Percentiles rank a stretch among this genome's conserved stretches.
Evolutionary conservation across 2,797 vertebrate species (phyloP).

Genomic region (Xiphophorus birchmanni): DNA sequence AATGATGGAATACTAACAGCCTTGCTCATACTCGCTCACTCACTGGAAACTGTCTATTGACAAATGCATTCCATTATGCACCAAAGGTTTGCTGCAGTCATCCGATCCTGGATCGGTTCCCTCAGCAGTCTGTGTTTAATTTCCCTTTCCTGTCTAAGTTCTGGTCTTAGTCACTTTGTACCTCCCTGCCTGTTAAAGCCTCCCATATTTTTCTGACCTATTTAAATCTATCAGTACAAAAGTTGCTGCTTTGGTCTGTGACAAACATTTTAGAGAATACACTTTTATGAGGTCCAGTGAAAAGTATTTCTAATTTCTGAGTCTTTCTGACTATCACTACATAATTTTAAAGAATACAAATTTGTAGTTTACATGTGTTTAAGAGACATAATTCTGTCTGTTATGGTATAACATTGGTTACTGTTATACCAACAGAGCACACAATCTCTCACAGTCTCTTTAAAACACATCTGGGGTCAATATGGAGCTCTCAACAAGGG

Average conservation of each 20-base stretch:
- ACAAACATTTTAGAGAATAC: conserved; percentile 44
- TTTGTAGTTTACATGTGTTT: conserved; percentile 13
- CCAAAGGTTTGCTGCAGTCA: conserved; percentile 53
- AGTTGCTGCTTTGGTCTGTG: conserved; percentile 29
- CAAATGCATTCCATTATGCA: conserved; percentile 45
- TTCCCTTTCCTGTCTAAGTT: conserved; percentile 60
- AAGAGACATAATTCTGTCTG: conserved; percentile 8
- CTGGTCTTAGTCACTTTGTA: conserved; percentile 41
- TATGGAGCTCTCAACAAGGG: conserved; percentile 41
- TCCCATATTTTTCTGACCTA: conserved; percentile 53
- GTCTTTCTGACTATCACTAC: conserved; percentile 3
- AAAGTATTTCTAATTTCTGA: conserved; percentile 36
- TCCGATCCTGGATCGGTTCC: conserved; percentile 62
- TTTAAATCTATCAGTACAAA: conserved; percentile 48
- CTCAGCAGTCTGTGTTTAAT: conserved; percentile 63
- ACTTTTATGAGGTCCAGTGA: conserved; percentile 46
- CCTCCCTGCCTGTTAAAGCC: conserved; percentile 40
- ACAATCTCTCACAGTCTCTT: conserved; percentile 27
- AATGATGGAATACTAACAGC: conserved; percentile 37
- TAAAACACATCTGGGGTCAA: conserved; percentile 69
- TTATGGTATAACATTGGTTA: conserved; percentile 10
- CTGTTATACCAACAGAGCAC: conserved; percentile 15
- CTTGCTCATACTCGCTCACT: conserved; percentile 10
- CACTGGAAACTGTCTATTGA: conserved; percentile 54
- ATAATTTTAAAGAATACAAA: neutral